Conservation (phyloP, 2,888 invertebrate genomes). For the Chouioia cunea region DNA sequence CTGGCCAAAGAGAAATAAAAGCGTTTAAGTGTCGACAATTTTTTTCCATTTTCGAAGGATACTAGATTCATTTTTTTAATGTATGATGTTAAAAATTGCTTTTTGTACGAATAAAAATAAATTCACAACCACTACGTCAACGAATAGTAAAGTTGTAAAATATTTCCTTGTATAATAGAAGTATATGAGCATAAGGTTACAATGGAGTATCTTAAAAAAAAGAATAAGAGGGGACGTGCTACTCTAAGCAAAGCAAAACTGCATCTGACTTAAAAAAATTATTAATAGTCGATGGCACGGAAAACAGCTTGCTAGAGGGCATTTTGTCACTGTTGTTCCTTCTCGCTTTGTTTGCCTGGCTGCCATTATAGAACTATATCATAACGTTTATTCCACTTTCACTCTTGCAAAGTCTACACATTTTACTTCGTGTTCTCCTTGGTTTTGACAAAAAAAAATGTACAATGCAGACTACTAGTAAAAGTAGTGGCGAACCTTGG, state of each 20-base stretch:
- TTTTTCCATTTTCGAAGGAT: slow-evolving; percentile 38
- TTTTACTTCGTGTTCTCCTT: slow-evolving; percentile 58
- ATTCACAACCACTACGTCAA: too few species aligned
- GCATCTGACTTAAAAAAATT: slow-evolving; percentile 16
- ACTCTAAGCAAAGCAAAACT: background rate
- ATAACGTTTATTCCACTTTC: slow-evolving; percentile 60
- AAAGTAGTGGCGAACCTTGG: slow-evolving; percentile 29
- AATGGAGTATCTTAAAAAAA: too few species aligned
- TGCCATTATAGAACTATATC: slow-evolving; percentile 49
- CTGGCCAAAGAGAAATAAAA: slow-evolving; percentile 40
- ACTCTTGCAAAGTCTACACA: slow-evolving; percentile 60
- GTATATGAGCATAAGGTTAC: too few species aligned
- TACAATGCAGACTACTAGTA: background rate
- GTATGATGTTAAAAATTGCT: too few species aligned
- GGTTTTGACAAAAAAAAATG: slow-evolving; percentile 4
- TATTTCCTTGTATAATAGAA: too few species aligned
- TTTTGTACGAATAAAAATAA: too few species aligned
- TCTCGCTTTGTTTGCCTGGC: slow-evolving; percentile 3
- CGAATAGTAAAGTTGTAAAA: too few species aligned
- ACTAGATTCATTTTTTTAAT: slow-evolving; percentile 9
- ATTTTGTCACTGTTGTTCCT: background rate
- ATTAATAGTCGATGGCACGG: background rate
- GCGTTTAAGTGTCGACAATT: slow-evolving; percentile 42
- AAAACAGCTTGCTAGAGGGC: background rate
- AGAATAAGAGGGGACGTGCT: too few species aligned